Evolutionary conservation across 2,888 invertebrate species (phyloP).

Genomic region (Hipparchia sbordonii): DNA sequence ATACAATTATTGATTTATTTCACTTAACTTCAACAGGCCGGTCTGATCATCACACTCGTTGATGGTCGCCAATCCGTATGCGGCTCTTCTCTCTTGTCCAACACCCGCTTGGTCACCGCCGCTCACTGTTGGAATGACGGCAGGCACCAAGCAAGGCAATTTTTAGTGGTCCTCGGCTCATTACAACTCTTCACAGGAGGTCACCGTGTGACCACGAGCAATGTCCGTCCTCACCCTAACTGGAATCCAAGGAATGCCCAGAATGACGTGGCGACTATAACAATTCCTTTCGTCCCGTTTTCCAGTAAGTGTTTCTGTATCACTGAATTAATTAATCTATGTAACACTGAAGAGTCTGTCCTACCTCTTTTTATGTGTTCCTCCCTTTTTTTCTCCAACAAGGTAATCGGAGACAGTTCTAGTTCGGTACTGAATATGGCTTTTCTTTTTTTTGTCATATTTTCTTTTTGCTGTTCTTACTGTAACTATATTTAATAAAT

Average conservation of each 20-base stretch:
- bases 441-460: too few species aligned
- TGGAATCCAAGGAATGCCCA: constrained; percentile 39
- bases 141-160: constrained; percentile 34
- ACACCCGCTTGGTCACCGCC: constrained; percentile 7
- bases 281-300: too few species aligned
- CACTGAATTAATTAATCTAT: too few species aligned
- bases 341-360: too few species aligned
- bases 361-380: too few species aligned
- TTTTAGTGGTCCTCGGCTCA: constrained; percentile 45
- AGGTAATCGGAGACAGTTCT: too few species aligned
- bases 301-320: background rate
- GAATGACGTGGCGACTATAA: constrained; percentile 43
- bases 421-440: too few species aligned
- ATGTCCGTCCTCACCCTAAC: constrained; percentile 40
- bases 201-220: constrained; percentile 33
- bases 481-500: too few species aligned
- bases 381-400: too few species aligned
- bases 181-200: constrained; percentile 44
- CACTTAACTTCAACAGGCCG: background rate
- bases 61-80: constrained; percentile 8
- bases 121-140: constrained; percentile 24
- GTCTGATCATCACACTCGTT: constrained; percentile 14
- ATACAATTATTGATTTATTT: background rate
- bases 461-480: too few species aligned
- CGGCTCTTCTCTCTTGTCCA: constrained; percentile 6